A percentile compares a stretch with the other conserved stretches of the same genome.
Evolutionary conservation across 2,113 vertebrate genomes (phyloP).

Genomic region (Plestiodon gilberti): DNA sequence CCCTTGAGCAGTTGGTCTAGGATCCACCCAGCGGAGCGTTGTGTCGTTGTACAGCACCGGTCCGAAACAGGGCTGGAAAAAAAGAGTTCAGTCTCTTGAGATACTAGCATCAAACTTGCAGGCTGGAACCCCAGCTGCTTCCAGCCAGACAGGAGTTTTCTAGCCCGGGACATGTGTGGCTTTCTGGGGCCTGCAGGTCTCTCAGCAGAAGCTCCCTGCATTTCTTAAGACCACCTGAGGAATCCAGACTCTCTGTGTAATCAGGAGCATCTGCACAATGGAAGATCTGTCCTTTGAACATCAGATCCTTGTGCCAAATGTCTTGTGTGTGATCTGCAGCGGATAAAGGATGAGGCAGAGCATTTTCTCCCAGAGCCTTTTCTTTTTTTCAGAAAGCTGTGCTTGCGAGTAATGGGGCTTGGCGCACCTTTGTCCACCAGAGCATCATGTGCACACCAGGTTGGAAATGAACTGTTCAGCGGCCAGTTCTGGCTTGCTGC

Average conservation of each 20-base stretch:
- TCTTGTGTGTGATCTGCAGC: neutral
- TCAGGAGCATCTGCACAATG: too few relatives aligned
- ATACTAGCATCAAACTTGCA: neutral
- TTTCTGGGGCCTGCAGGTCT: neutral
- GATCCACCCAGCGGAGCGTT: too few relatives aligned
- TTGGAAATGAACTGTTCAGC: neutral
- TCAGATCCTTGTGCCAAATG: neutral
- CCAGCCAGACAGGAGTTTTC: neutral
- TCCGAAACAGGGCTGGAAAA: neutral
- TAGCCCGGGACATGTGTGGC: neutral
- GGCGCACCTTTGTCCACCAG: neutral
- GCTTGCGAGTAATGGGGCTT: neutral
- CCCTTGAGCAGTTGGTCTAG: too few relatives aligned
- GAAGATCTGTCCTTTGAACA: neutral
- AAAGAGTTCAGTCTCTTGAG: neutral
- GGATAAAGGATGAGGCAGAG: neutral
- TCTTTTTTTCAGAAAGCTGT: neutral
- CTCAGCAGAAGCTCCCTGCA: neutral
- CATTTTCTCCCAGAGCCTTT: neutral
- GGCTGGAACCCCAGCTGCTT: neutral
- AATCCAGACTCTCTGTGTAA: too few relatives aligned
- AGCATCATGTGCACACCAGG: neutral
- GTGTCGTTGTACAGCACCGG: neutral
- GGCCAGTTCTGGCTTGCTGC: neutral
- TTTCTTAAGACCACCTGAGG: neutral